Base-by-base conservation (phyloP, 2,797 vertebrate genomes). In the Tadarida brasiliensis region DNA sequence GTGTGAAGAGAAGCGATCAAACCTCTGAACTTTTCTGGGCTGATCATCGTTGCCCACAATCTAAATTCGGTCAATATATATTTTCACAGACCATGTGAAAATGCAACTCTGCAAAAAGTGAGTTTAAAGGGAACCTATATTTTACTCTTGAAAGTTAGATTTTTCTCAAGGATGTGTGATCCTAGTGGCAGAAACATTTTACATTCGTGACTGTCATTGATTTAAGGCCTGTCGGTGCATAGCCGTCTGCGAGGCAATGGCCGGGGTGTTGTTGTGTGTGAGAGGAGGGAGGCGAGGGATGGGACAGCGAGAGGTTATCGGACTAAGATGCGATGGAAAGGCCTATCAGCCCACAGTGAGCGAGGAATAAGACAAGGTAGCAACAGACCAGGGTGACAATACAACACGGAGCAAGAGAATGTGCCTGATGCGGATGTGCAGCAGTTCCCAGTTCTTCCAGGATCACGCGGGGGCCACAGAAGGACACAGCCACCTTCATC, bases 381-480 rank as follows among this genome's bases (percentile, higher is more conserved):
- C 30, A 17, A 47, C 10, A 90, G 47, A 30, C 12, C 35, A 82
- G 16, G n/a, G 28, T 0, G 0, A 51, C 39, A 9, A 5, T 16
- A 44, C 57, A 59, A 22, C 12, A 30, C 7, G 22, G 26, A 56
- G 28, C 3, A 7, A 28, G 19, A 85, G 78, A 54, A 10, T 16
- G 17, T 11, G 19, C 39, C 39, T 54, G 5, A 22, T 0, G 24
- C 2, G 0, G 61, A 33, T 12, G 4, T 20, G 0, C 0, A 49
- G 19, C 10, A 47, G 59, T 16, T 83, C 71, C 78, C 20, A 15
- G 0, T 70, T 86, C 59, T 59, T 84, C 49, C 59, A 35, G 68
- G 14, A 49, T 30, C 28, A 33, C 22, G 17, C 5, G 3, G n/a
- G 57, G 20, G 10, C 19, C 28, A 63, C 0, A 0, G 39, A 8